These are phyloP conservation scores for Gypaetus barbatus DNA, from an alignment of 2,797 vertebrate genomes.

Conservation along the genomic window DNA sequence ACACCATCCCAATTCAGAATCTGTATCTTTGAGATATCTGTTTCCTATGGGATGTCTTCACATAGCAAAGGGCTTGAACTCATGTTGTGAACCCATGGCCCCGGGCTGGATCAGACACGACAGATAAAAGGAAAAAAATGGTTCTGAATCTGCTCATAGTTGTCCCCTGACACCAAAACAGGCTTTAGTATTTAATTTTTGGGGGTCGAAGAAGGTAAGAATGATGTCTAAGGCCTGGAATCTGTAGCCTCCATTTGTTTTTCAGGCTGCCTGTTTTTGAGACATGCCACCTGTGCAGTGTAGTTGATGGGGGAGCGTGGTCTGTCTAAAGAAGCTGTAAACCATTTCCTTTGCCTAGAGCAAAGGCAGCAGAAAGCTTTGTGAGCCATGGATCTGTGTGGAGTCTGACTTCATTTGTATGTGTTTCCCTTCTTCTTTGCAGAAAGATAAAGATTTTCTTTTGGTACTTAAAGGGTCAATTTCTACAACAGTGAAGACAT, in stretches of 20 bases:
- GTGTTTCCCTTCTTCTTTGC: neutral
- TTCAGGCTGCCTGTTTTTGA: neutral
- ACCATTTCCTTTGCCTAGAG: neutral
- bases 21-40: neutral
- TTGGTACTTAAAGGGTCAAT: neutral
- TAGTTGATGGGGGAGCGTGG: neutral
- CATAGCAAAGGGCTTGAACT: neutral
- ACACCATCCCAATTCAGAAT: neutral
- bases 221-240: neutral
- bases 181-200: neutral
- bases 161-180: neutral
- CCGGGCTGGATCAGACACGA: neutral
- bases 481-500: neutral
- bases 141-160: neutral
- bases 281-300: neutral
- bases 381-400: neutral
- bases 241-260: neutral
- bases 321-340: neutral
- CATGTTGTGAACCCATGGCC: neutral
- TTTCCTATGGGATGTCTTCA: neutral
- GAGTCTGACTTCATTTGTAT: neutral
- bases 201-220: neutral
- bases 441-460: neutral
- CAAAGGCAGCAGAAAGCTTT: neutral
- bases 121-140: neutral